phyloP scores from a whole-genome alignment of 2,113 vertebrate genomes.

The Muntiacus reevesi region DNA sequence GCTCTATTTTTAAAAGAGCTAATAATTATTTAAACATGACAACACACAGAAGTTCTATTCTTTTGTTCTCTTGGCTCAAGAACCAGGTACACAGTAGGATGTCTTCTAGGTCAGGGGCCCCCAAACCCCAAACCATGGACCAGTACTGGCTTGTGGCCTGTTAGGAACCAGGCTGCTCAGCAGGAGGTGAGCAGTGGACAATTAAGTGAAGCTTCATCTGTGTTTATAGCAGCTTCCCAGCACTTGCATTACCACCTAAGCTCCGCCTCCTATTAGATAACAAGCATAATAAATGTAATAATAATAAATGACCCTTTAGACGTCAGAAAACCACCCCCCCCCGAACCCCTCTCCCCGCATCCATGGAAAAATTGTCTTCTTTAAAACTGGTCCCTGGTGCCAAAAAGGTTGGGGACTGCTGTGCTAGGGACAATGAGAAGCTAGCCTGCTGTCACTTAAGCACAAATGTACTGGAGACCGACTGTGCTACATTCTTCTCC shows the following conservation, averaged over 20 bases:
- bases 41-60: not conserved
- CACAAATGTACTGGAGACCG: not conserved
- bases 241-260: not conserved
- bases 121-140: not conserved
- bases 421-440: not conserved
- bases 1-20: constrained; percentile 19
- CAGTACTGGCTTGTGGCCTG: not conserved
- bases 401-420: not conserved
- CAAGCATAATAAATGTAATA: not conserved
- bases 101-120: not conserved
- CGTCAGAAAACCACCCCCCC: not conserved
- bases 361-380: not conserved
- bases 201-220: not conserved
- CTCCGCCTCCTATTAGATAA: not conserved
- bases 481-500: not conserved
- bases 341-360: rapidly evolving
- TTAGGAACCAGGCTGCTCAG: not conserved
- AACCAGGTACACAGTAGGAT: not conserved
- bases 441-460: not conserved
- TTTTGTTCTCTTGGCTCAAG: not conserved
- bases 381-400: not conserved
- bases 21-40: constrained; percentile 28
- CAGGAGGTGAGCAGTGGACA: not conserved
- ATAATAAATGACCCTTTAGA: not conserved
- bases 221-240: not conserved